Base-by-base conservation (phyloP, 2,888 invertebrate genomes). In the Nesidiocoris tenuis region DNA sequence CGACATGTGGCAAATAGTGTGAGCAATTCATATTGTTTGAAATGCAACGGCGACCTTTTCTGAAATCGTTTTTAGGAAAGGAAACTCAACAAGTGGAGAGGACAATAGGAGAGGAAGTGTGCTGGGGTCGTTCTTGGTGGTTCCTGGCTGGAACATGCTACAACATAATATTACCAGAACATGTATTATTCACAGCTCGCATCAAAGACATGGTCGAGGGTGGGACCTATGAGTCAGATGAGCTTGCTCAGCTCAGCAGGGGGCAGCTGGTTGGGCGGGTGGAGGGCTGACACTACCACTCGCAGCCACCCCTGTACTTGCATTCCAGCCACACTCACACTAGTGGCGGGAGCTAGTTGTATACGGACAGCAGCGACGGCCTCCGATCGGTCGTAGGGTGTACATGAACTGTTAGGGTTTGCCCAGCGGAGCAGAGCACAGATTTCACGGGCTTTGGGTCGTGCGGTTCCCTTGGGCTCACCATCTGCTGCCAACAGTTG, bases 401-500 rank as follows among this genome's bases (percentile, higher is more conserved):
- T 25, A 67, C 55, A 18, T 55, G 70, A 39, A 39, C 39, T 3
- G 39, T 39, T 39, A 12, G 39, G 39, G 39, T 39, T 39, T 39
- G 39, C 39, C 5, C 39, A 39, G 39, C 39, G 39, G 39, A 39
- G 39, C 39, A 39, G 39, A 39, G 39, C 70, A 70, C 70, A 70
- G 70, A 70, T 70, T 70, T 70, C 70, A 70, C 70, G 70, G 70
- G 70, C 70, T 70, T 70, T 70, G 70, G 57, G 70, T 56, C 70
- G 57, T 59, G 23, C 70, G 59, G 57, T 21, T 70, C 70, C 70
- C 70, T 59, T 16, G 70, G 59, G 70, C 25, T 25, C 70, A 59
- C 70, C 70, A 70, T 70, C 70, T 70, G 70, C 70, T 70, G 57
- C 70, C 70, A 70, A 70, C 70, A 70, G 70, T 70, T 70, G 70